Conservation (phyloP, 1,140 invertebrate genomes). For the Manduca sexta region DNA sequence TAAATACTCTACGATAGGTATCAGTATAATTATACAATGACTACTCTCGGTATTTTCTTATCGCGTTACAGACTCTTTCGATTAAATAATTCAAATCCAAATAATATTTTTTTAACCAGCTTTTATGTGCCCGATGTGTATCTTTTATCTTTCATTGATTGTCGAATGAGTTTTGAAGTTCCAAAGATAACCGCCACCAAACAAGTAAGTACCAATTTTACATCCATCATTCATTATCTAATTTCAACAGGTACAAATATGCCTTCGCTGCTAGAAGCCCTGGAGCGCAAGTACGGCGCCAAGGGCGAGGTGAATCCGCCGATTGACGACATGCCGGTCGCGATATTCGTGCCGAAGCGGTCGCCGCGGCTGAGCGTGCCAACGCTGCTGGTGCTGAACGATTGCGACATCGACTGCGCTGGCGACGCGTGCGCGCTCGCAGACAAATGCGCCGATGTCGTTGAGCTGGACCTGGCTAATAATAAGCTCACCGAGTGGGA, state of each 20-base stretch:
- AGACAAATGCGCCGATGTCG: conserved; percentile 87
- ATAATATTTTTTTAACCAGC: too few relatives aligned
- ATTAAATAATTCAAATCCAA: too few relatives aligned
- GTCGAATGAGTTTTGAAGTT: too few relatives aligned
- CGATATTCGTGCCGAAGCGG: conserved; percentile 88
- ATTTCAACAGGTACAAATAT: conserved; percentile 65
- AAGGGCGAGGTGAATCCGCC: conserved; percentile 74
- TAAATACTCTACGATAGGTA: too few relatives aligned
- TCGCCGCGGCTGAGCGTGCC: conserved; percentile 85
- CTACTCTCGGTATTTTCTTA: too few relatives aligned
- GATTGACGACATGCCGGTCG: conserved; percentile 78
- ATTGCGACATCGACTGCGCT: conserved; percentile 89
- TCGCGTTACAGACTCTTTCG: too few relatives aligned
- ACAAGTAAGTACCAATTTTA: too few relatives aligned
- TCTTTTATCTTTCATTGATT: too few relatives aligned
- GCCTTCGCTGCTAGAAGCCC: conserved; percentile 88
- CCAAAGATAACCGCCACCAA: too few relatives aligned
- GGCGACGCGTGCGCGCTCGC: conserved; percentile 85
- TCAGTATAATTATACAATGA: too few relatives aligned
- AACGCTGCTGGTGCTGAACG: conserved; percentile 89
- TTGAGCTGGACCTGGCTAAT: conserved; percentile 92
- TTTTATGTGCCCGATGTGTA: too few relatives aligned
- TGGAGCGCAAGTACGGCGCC: conserved; percentile 87
- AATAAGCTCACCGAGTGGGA: conserved; percentile 90
- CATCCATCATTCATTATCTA: too few relatives aligned